Evolutionary conservation across 2,888 invertebrate genomes (phyloP), one percentile per base, ranked within the genome.

Genomic region (Theristus sp.): DNA sequence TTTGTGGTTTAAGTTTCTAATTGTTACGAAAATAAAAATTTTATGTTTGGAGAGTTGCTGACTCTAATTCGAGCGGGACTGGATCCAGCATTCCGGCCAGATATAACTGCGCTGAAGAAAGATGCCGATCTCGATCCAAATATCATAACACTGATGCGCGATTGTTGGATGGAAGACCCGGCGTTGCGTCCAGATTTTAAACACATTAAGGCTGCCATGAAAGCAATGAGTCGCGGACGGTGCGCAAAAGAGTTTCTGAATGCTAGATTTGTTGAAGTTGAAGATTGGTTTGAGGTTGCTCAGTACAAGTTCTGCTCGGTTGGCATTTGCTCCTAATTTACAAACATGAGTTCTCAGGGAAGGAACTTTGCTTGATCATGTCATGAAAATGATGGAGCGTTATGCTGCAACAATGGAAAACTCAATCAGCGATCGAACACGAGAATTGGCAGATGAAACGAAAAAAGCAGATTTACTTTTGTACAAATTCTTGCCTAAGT

Each of bases 311-410:
- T 38, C 10, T 38, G 38, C 38, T 13, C n/a, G n/a, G 20, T 49
- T 3, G 3, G 20, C 2, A 3, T 49, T n/a, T 3, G 20, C 3
- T 49, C 20, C 49, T 24, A 3, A 3, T 24, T 49, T 24, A n/a
- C 22, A 3, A n/a, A 24, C 49, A 10, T n/a, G 6, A 17, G 31
- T 24, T 24, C 24, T 10, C 77, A 88, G 88, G 85, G 86, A 89
- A 75, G 84, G 87, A 24, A 93, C 91, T 75, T 91, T 94, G 68
- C 87, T 93, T 71, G 94, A 94, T 76, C 91, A 91, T 73, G 91
- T 93, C 90, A 87, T 93, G 81, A 86, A 87, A 0, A 90, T 93
- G 84, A 90, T 94, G 89, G 93, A 93, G 75, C 89, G 89, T 73
- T 91, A 93, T 72, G 90, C 93, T 22, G 89, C 87, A 69, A 93